A percentile compares a stretch with the other conserved stretches of the same genome.
These are phyloP conservation scores for Pollicipes pollicipes DNA, from an alignment of 1,140 invertebrate species.

Conservation along the genomic window DNA sequence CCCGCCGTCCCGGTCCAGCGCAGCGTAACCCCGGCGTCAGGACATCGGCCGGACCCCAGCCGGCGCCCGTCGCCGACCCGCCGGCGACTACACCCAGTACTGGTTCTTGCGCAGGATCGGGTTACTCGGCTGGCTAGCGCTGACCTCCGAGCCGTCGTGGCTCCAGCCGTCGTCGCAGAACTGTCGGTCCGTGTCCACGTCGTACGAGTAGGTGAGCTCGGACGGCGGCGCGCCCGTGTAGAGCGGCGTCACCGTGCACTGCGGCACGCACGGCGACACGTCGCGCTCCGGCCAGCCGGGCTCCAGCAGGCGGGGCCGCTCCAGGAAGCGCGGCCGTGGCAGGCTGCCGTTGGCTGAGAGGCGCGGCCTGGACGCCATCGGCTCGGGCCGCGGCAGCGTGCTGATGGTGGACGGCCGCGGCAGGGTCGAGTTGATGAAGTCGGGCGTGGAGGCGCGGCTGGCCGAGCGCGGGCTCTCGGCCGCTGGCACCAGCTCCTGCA, in stretches of 20 bases:
- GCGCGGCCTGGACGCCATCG: too few species aligned
- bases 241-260: slow-evolving; percentile 27
- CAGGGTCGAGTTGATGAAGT: slow-evolving; percentile 18
- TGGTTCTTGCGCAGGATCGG: slow-evolving; percentile 70
- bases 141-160: slow-evolving; percentile 3
- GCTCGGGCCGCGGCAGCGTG: slow-evolving; percentile 24
- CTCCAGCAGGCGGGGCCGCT: slow-evolving; percentile 31
- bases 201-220: too few species aligned
- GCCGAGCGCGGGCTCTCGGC: too few species aligned
- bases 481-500: too few species aligned
- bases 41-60: too few species aligned
- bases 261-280: slow-evolving; percentile 26
- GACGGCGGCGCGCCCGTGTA: slow-evolving; percentile 10
- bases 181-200: too few species aligned
- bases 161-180: too few species aligned
- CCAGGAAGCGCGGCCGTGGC: slow-evolving; percentile 33
- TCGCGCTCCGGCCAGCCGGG: slow-evolving; percentile 15
- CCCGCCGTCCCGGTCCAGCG: too few species aligned
- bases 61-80: too few species aligned
- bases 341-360: slow-evolving; percentile 21
- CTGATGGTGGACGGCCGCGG: slow-evolving; percentile 34
- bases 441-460: too few species aligned
- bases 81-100: slow-evolving; percentile 77
- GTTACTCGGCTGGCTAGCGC: slow-evolving; percentile 32
- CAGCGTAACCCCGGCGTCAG: too few species aligned